A percentile compares a stretch with the other conserved stretches of the same genome.
Conservation (phyloP, 2,113 vertebrate genomes). For the Epinephelus fuscoguttatus region DNA sequence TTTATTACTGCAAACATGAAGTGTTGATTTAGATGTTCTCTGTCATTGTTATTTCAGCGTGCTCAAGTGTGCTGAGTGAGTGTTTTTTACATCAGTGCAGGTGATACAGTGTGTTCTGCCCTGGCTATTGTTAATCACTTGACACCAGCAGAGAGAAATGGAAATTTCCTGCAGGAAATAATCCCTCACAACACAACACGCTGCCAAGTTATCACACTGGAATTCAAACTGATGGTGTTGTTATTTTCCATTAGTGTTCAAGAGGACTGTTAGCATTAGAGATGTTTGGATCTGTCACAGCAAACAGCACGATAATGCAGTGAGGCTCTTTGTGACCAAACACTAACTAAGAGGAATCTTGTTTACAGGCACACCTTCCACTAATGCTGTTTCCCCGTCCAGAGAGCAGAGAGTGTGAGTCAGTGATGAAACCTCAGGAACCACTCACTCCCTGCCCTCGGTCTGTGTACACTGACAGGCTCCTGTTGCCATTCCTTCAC, state of each 20-base stretch:
- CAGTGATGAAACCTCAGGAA: conserved; percentile 41
- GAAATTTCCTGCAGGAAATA: conserved; percentile 56
- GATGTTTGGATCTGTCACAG: not conserved
- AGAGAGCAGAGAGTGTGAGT: conserved; percentile 26
- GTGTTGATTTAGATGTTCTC: not conserved
- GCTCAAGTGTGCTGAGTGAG: not conserved
- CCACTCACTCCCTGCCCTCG: conserved; percentile 28
- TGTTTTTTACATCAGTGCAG: conserved; percentile 7
- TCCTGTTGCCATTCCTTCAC: conserved; percentile 10
- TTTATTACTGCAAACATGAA: not conserved
- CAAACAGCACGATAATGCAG: not conserved
- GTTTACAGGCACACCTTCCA: conserved; percentile 37
- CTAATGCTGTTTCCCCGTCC: conserved; percentile 19
- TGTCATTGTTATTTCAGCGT: not conserved
- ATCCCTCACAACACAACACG: conserved; percentile 37
- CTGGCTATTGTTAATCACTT: conserved; percentile 37
- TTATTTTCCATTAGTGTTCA: conserved; percentile 9
- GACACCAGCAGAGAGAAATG: conserved; percentile 33
- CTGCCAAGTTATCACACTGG: conserved; percentile 19
- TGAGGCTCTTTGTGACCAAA: conserved; percentile 4
- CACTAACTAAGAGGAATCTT: not conserved
- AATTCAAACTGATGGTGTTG: not conserved
- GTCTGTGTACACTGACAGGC: conserved; percentile 25
- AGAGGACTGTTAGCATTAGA: not conserved
- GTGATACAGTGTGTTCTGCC: conserved; percentile 11